A percentile compares a stretch with the other conserved stretches of the same genome.
Conservation (phyloP, 2,113 vertebrate genomes). For the Cisticola juncidis region DNA sequence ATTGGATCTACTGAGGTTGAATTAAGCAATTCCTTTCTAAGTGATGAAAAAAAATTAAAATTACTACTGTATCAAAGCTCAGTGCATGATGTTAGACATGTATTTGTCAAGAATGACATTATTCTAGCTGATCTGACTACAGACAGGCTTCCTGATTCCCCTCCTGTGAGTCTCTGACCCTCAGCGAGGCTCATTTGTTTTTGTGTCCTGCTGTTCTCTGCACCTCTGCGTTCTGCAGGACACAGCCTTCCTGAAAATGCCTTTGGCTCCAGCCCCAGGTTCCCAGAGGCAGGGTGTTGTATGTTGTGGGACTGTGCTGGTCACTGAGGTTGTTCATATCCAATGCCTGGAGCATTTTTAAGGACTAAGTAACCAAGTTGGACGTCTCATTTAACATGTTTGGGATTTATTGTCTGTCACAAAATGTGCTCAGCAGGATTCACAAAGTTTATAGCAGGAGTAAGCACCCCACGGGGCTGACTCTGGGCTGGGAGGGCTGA, state of each 20-base stretch:
- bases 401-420: not conserved
- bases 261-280: not conserved
- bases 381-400: not conserved
- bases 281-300: not conserved
- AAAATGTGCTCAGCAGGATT: not conserved
- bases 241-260: not conserved
- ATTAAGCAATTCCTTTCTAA: not conserved
- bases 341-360: not conserved
- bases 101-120: not conserved
- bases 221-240: not conserved
- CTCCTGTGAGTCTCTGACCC: not conserved
- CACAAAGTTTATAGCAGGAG: not conserved
- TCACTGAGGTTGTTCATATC: not conserved
- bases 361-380: not conserved
- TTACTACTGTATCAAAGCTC: not conserved
- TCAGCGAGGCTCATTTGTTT: not conserved
- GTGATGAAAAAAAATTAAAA: not conserved
- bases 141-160: not conserved
- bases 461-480: accelerated
- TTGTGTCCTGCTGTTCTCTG: not conserved
- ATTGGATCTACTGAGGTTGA: not conserved
- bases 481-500: not conserved
- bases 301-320: no score
- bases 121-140: not conserved
- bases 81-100: not conserved